These are phyloP conservation scores for Heliothis subflexa DNA, from an alignment of 1,140 invertebrate species.

Conservation along the genomic window DNA sequence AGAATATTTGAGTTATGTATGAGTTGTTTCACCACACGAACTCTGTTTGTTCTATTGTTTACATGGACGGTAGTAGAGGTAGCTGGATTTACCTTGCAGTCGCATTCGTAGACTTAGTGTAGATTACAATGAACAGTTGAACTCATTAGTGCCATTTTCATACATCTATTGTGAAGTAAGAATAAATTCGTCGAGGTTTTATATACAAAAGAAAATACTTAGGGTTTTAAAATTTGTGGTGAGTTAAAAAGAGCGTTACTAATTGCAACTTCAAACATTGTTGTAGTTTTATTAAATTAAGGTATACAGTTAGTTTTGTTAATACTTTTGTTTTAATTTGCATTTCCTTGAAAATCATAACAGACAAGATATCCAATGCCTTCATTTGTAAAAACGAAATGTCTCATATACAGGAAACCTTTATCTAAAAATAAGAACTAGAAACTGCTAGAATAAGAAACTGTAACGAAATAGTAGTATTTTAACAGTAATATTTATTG, in stretches of 20 bases:
- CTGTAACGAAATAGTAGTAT: background rate
- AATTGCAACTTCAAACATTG: background rate
- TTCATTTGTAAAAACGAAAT: too few relatives aligned
- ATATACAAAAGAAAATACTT: slow-evolving; percentile 30
- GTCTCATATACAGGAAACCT: too few relatives aligned
- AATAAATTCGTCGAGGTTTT: slow-evolving; percentile 19
- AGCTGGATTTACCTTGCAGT: slow-evolving; percentile 40
- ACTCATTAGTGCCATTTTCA: slow-evolving; percentile 44
- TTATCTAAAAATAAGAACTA: background rate
- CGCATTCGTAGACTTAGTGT: slow-evolving; percentile 23
- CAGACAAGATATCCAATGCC: too few relatives aligned
- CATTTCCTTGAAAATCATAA: too few relatives aligned
- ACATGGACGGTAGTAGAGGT: slow-evolving; percentile 11
- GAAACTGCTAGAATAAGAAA: slow-evolving; percentile 11
- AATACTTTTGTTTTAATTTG: too few relatives aligned
- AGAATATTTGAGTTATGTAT: slow-evolving; percentile 38
- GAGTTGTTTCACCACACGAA: slow-evolving; percentile 27
- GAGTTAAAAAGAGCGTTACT: background rate
- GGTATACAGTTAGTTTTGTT: too few relatives aligned
- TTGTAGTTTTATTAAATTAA: background rate
- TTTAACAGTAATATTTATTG: background rate
- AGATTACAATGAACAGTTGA: slow-evolving; percentile 48
- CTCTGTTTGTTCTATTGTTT: slow-evolving; percentile 42
- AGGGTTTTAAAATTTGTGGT: slow-evolving; percentile 1
- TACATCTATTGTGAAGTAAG: slow-evolving; percentile 31